Percentiles rank a stretch among this genome's conserved stretches.
phyloP scores from a whole-genome alignment of 2,888 invertebrate genomes.

The Cremastinae sp. region DNA sequence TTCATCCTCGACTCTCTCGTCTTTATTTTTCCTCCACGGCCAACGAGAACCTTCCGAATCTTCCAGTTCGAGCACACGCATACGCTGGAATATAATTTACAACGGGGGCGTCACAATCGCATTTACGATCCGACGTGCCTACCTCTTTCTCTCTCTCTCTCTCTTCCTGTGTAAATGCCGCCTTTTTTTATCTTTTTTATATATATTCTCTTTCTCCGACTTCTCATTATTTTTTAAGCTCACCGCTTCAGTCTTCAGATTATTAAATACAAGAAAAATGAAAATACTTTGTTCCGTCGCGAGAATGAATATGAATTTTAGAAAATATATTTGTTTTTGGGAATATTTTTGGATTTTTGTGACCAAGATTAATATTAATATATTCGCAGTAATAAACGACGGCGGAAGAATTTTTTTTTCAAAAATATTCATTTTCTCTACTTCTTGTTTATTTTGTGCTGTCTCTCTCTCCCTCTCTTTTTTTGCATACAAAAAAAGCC shows the following conservation, averaged over 20 bases:
- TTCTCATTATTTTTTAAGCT: conserved; percentile 25
- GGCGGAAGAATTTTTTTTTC: too few species aligned
- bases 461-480: too few species aligned
- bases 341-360: too few species aligned
- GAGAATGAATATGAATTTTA: too few species aligned
- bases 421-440: too few species aligned
- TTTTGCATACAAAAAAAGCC: too few species aligned
- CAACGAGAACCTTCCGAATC: conserved; percentile 36
- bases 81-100: conserved; percentile 70
- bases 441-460: too few species aligned
- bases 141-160: conserved; percentile 53
- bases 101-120: conserved; percentile 72
- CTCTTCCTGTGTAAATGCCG: conserved; percentile 23
- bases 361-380: too few species aligned
- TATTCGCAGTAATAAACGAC: too few species aligned
- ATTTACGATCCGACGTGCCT: conserved; percentile 63
- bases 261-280: not conserved
- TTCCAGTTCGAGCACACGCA: conserved; percentile 3
- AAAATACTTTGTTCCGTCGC: too few species aligned
- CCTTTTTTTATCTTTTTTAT: conserved; percentile 35
- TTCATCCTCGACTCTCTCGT: conserved; percentile 55
- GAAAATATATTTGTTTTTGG: too few species aligned
- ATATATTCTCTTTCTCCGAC: conserved; percentile 41
- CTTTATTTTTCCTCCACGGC: conserved; percentile 58
- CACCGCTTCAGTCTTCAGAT: not conserved